Evolutionary conservation across 2,113 vertebrate species (phyloP), one percentile per base, ranked within the genome.

Genomic region (Dryoscopus gambensis): DNA sequence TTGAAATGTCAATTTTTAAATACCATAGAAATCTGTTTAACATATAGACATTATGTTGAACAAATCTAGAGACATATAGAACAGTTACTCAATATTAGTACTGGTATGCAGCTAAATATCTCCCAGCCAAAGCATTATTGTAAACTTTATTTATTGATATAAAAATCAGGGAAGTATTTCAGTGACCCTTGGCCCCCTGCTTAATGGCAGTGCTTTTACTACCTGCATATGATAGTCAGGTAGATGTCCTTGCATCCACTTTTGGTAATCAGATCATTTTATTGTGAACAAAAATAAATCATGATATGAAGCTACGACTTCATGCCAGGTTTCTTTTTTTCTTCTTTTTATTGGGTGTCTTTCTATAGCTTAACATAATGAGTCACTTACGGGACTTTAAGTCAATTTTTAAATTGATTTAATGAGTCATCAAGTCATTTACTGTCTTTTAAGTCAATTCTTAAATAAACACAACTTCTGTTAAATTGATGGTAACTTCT

Each of bases 1-100:
- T 94, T 52, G 91, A 97, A 97, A 97, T 95, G 91, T 95, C 95
- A 91, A 83, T 97, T 97, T 97, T 96, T 95, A 97, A 97, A 96
- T 96, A 90, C 95, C 86, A 96, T 49, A 75, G 89, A 97, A 97
- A 97, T 95, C 96, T 96, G 71, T 96, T 97, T 96, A 95, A 97
- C 71, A 92, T 92, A 96, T 57, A 93, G 63, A 88, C 35, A 90
- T 89, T 56, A 92, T 60, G 65, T 70, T 82, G 93, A 95, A 84
- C 46, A 89, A 95, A 96, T 87, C 84, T 77, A 74, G 75, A 49
- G 69, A 79, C 47, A 82, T 82, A 93, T 7, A 92, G 90, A 94
- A 92, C 81, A 96, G 76, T 93, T 93, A 93, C 85, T 96, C 84
- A 84, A 82, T 71, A 85, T 40, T 80, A 84, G 88, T 50, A 96